These are phyloP conservation scores for Phenganax stokvisi DNA, from an alignment of 92 coral and sea anemone species.

Conservation along the genomic window DNA sequence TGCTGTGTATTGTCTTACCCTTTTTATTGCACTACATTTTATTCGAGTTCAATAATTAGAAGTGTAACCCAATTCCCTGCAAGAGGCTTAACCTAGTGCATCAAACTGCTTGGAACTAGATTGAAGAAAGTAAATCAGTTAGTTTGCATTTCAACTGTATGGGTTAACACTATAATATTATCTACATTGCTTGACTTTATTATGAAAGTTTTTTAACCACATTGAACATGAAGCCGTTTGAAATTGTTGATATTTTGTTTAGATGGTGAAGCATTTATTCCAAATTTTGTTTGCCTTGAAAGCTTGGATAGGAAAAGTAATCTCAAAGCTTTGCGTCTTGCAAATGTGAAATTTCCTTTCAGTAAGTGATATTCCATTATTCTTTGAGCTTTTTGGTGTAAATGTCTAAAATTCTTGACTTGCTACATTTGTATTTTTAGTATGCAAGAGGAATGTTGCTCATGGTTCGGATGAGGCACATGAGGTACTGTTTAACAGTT, in stretches of 20 bases:
- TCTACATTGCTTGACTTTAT: not conserved
- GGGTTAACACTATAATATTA: too few species aligned
- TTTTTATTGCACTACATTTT: not conserved
- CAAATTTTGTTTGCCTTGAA: constrained; percentile 87
- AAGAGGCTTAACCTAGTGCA: too few species aligned
- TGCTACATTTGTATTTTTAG: constrained; percentile 37
- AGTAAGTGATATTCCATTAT: constrained; percentile 53
- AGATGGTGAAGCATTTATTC: constrained; percentile 77
- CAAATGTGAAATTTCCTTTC: constrained; percentile 80
- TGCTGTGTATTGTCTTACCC: constrained; percentile 9
- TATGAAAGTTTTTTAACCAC: not conserved
- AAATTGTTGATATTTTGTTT: not conserved
- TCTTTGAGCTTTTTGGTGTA: not conserved
- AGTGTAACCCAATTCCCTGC: too few species aligned
- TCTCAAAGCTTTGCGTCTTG: constrained; percentile 62
- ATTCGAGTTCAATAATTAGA: too few species aligned
- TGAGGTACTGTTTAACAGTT: constrained; percentile 53
- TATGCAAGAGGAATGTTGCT: constrained; percentile 89
- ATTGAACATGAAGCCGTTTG: not conserved
- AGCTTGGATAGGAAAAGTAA: constrained; percentile 60
- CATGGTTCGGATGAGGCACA: constrained; percentile 94
- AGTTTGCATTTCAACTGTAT: not conserved
- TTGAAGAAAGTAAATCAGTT: not conserved
- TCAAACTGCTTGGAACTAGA: too few species aligned
- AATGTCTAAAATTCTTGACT: not conserved